Evolutionary conservation across 2,888 invertebrate species (phyloP), one percentile per base, ranked within the genome.

Genomic region (Leptothorax acervorum): DNA sequence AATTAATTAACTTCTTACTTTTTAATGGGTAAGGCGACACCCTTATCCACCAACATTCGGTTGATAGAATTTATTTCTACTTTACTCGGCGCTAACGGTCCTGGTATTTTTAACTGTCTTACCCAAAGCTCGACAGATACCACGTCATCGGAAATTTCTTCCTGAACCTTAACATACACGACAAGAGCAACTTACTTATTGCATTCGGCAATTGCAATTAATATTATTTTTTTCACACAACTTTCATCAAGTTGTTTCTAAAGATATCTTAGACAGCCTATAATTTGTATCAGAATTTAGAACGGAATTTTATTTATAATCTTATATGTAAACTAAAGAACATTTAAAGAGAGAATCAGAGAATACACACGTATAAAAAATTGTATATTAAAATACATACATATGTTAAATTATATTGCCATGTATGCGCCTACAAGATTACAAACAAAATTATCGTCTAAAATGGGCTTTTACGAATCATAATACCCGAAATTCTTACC

Each of bases 1-100:
- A 6, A 9, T 55, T 66, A 8, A 31, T 70, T 51, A 78, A 90
- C 90, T 92, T 65, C 31, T 68, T 68, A 95, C 95, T 92, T 92
- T 89, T 93, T 93, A 18, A 95, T 89, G 6, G 95, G 95, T 75
- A 96, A 92, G 2, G 96, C 97, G 48, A 97, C 94, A 0, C 98
- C 98, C 85, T 96, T 95, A 9, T 97, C 96, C 1, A 97, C 95
- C 28, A 98, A 95, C 86, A 95, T 95, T 66, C 96, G 95, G 92
- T 97, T 97, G 1, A 98, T 95, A 68, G 97, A 97, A 35, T 96
- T 95, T 95, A 96, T 97, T 86, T 96, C 96, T 0, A 96, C 95
- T 63, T 93, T 95, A 70, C 96, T 96, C 0, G 98, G 97, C 53
- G 97, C 96, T 53, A 97, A 95, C 0, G 98, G 96, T 12, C 96